These are phyloP conservation scores for Collichthys lucidus DNA, from an alignment of 2,113 vertebrate species.

Conservation along the genomic window DNA sequence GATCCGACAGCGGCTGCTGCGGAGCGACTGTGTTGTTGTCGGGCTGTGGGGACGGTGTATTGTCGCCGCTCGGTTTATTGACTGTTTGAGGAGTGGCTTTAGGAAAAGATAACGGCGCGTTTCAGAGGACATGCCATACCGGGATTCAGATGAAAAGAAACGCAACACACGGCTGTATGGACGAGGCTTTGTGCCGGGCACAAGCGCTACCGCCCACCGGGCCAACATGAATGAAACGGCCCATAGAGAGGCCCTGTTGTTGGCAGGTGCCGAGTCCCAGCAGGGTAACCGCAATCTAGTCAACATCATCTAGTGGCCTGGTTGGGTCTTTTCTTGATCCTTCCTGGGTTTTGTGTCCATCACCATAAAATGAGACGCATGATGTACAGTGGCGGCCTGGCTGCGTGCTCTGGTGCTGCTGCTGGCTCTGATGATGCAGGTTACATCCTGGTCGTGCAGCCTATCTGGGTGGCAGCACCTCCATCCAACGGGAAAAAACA, in stretches of 20 bases:
- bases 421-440: slow-evolving; percentile 16
- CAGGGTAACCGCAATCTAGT: not conserved
- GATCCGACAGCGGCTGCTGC: not conserved
- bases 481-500: not conserved
- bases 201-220: not conserved
- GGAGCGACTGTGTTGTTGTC: not conserved
- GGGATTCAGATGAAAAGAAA: not conserved
- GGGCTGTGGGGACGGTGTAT: not conserved
- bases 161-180: not conserved
- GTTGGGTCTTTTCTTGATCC: not conserved
- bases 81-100: slow-evolving; percentile 42
- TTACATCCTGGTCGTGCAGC: not conserved
- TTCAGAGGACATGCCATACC: slow-evolving; percentile 7
- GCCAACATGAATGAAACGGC: slow-evolving; percentile 25
- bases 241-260: slow-evolving; percentile 48
- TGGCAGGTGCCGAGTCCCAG: slow-evolving; percentile 42
- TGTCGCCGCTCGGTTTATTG: slow-evolving; percentile 24
- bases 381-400: not conserved
- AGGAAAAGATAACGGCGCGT: slow-evolving; percentile 5
- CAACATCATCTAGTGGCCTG: not conserved
- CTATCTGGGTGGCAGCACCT: slow-evolving; percentile 1
- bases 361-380: not conserved
- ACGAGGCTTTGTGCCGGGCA: slow-evolving; percentile 4
- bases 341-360: not conserved
- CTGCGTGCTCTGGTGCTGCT: not conserved